Base-by-base conservation (phyloP, 1,140 invertebrate species). In the Drosophila kikkawai region DNA sequence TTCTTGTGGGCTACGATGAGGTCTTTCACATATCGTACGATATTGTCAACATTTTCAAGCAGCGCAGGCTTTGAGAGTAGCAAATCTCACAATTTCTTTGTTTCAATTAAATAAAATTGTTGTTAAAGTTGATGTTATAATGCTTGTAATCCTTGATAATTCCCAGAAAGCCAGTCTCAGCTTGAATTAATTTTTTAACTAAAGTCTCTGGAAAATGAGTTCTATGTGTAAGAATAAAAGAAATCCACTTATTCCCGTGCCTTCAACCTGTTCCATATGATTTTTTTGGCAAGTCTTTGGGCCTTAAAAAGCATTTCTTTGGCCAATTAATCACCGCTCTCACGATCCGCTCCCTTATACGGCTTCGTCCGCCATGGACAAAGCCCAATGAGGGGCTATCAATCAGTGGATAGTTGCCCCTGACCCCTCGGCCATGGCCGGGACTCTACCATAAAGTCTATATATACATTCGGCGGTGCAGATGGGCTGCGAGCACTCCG, bases 401-500 rank as follows among this genome's bases (percentile, higher is more conserved):
- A 64, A 64, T 64, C 60, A 64, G 60, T 12, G 32, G 48, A 11
- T 15, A 7, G 44, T 15, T 0, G 17, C 51, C 51, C 51, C 51
- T 22, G 15, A n/a, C 47, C 47, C 47, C 13, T 45, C 44, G 19
- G 0, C 39, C 13, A 41, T n/a, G 2, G 39, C n/a, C 19, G 50
- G 12, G 36, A 55, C 53, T 37, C 53, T 36, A 0, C 36, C 53
- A 15, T 36, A 13, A 34, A 37, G 34, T 65, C 55, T 34, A 44
- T 75, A 73, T 75, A 75, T 75, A 56, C 59, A 57, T 73, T 64
- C 58, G 68, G 9, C 11, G 68, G 68, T 41, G 22, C 53, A 41
- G 44, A 50, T 45, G 42, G 42, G 26, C 36, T 42, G 42, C 60
- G 12, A 58, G 19, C 76, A 79, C 75, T 79, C 60, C 75, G 48